Percentiles rank a stretch among this genome's conserved stretches.
phyloP scores from a whole-genome alignment of 1,140 invertebrate species.

The Tetragnatha versicolor region DNA sequence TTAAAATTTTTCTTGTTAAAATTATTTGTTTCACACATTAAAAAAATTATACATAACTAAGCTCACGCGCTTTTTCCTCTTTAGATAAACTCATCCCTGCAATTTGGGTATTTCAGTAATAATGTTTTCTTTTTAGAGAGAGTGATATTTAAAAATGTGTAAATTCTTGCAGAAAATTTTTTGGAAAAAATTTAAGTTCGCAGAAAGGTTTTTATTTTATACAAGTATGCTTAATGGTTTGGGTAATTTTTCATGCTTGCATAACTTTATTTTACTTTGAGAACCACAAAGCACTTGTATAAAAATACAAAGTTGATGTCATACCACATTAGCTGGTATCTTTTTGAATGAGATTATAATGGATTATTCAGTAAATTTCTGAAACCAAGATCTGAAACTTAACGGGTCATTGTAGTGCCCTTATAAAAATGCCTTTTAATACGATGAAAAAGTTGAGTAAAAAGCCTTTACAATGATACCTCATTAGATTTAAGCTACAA shows the following conservation, averaged over 20 bases:
- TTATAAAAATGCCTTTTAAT: conserved; percentile 55
- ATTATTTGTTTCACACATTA: no score
- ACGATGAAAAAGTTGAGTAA: conserved; percentile 38
- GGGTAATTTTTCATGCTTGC: not conserved
- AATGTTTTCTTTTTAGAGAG: no score
- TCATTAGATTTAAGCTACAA: conserved; percentile 53
- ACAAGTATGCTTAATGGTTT: no score
- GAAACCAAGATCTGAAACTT: conserved; percentile 51
- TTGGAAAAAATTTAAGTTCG: no score
- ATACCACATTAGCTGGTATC: conserved; percentile 29
- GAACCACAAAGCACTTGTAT: conserved; percentile 45
- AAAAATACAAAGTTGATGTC: conserved; percentile 3
- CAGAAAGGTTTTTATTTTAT: no score
- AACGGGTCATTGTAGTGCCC: conserved; percentile 54
- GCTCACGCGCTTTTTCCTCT: no score
- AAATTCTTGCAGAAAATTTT: no score
- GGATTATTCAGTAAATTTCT: conserved; percentile 23
- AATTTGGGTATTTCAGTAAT: no score
- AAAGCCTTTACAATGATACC: conserved; percentile 55
- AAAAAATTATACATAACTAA: no score
- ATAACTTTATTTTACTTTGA: conserved; percentile 19
- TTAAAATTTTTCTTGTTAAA: no score
- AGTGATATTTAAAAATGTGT: no score
- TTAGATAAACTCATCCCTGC: no score
- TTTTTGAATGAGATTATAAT: conserved; percentile 43